Evolutionary conservation across 2,113 vertebrate species (phyloP).

Genomic region (Trichomycterus rosablanca): DNA sequence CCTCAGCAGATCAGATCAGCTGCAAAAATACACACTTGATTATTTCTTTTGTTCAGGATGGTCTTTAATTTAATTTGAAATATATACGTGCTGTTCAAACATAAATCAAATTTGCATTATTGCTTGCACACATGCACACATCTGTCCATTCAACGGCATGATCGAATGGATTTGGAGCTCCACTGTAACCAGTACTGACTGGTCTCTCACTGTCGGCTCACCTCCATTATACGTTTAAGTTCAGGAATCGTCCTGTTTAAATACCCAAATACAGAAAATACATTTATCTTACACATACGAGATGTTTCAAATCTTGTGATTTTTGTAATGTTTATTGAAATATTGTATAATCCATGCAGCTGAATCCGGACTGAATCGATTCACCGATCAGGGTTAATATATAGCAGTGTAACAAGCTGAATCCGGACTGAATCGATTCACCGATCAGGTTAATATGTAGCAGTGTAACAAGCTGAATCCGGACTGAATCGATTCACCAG

Average conservation of each 20-base stretch:
- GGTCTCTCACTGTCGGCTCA: conserved; percentile 22
- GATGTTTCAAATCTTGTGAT: not conserved
- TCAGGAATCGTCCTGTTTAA: conserved; percentile 8
- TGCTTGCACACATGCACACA: not conserved
- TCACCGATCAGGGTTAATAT: no score
- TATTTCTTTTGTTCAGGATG: no score
- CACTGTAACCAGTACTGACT: conserved; percentile 34
- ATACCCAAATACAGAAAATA: not conserved
- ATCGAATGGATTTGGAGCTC: not conserved
- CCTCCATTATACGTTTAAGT: not conserved
- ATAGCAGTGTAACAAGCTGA: not conserved
- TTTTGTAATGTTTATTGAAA: not conserved
- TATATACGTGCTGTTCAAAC: no score
- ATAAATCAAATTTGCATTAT: no score
- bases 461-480: conserved; percentile 7
- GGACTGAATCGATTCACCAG: not conserved
- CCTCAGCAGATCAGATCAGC: no score
- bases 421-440: no score
- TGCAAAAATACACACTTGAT: no score
- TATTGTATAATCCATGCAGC: conserved; percentile 2
- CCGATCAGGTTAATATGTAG: no score
- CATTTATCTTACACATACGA: no score
- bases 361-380: no score
- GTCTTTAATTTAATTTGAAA: no score
- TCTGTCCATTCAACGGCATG: conserved; percentile 10